Evolutionary conservation across 2,888 invertebrate species (phyloP), one percentile per base, ranked within the genome.

Genomic region (Apomyelois bistriatella): DNA sequence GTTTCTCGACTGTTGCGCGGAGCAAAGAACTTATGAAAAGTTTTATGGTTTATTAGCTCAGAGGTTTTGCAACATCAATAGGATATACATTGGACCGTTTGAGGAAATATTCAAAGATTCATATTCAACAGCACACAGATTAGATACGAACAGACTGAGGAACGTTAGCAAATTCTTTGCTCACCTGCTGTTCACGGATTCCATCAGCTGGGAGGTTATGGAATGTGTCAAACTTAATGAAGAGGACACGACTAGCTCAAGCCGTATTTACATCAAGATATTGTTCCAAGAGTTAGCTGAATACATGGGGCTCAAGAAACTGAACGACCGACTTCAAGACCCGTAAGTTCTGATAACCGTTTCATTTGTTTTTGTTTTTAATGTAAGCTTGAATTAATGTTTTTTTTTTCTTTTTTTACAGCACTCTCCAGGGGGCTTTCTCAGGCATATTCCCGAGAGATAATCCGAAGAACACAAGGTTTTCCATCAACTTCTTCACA

Each of bases 1-100:
- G 99, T 98, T 99, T 62, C 90, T 97, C 52, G 99, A 99, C 85
- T 99, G 99, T 79, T 99, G 99, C 83, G 99, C 99, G 3, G 99
- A 99, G 81, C 98, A 98, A 85, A 92, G 99, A 58, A 99, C 99
- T 0, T 99, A 99, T 73, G 99, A 99, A 79, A 98, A 99, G 79
- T 99, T 99, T 77, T 99, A 96, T 72, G 99, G 99, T 0, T 90
- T 99, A 28, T 82, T 99, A 48, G 98, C 98, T 0, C 98, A 98
- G 87, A 79, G 94, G 8, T 99, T 99, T 80, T 99, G 99, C 76
- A 94, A 95, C 66, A 95, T 99, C 5, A 98, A 99, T 74, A 94
- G 95, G 74, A 95, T 96, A 53, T 99, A 98, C 76, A 94, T 99
- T 0, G 94, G 94, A 47, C 97, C 97, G 0, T 99, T 98, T 79